Evolutionary conservation across 2,888 invertebrate species (phyloP).

Genomic region (Rotaria socialis): DNA sequence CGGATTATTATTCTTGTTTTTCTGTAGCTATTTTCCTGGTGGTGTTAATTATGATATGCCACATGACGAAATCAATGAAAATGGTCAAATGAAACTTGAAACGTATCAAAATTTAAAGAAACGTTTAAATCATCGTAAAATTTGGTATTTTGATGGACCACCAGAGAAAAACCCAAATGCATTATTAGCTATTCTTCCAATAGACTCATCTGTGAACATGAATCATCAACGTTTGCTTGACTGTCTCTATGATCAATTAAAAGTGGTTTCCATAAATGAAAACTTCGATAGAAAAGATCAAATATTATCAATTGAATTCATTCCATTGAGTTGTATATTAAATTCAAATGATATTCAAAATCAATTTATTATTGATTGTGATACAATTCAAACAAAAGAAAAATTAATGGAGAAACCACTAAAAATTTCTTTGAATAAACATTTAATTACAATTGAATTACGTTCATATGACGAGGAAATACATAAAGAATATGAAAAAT

Average conservation of each 20-base stretch:
- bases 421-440: slow-evolving; percentile 31
- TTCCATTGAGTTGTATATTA: slow-evolving; percentile 38
- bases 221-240: slow-evolving; percentile 39
- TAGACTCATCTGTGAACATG: slow-evolving; percentile 8
- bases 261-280: background rate
- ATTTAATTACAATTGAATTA: background rate
- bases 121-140: slow-evolving; percentile 26
- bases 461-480: slow-evolving; percentile 41
- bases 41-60: slow-evolving; percentile 44
- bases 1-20: background rate
- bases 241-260: slow-evolving; percentile 32
- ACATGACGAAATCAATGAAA: slow-evolving; percentile 38
- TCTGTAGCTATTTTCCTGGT: slow-evolving; percentile 40
- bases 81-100: slow-evolving; percentile 38
- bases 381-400: slow-evolving; percentile 38
- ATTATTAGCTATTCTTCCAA: slow-evolving; percentile 38
- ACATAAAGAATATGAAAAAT: slow-evolving; percentile 43
- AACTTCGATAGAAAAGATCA: background rate
- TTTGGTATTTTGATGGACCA: slow-evolving; percentile 40
- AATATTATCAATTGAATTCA: slow-evolving; percentile 41
- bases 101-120: slow-evolving; percentile 45
- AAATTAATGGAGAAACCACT: slow-evolving; percentile 35
- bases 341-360: slow-evolving; percentile 41
- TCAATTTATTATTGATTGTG: slow-evolving; percentile 40
- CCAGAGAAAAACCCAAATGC: slow-evolving; percentile 36